Base-by-base conservation (phyloP, 1,140 invertebrate species). In the Sweltsa coloradensis region DNA sequence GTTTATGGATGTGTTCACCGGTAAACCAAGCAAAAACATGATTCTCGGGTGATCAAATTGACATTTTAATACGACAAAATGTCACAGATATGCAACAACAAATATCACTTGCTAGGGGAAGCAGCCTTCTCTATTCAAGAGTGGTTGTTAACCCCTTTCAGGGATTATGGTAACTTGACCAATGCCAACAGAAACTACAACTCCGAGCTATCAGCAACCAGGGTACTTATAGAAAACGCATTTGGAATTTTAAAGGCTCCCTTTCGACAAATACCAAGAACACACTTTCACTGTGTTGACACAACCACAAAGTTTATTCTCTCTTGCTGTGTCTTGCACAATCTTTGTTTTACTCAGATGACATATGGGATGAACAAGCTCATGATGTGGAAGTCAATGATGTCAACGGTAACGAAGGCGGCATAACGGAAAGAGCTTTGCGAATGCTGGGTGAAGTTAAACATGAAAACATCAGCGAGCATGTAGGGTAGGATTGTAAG, bases 251-350 rank as follows among this genome's bases (percentile, higher is more conserved):
- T 67, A 31, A 66, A 67, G 49, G 36, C 37, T 21, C 26, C 60
- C 11, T 67, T 62, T 43, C 42, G 58, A 5, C 54, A 61, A 52
- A 46, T 66, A 19, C 55, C 53, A 29, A 43, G 51, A 42, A 16
- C 57, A 16, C 55, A 62, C 36, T 49, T 60, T 36, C 34, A 45
- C 14, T 23, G 18, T 16, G 54, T 64, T 6, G 37, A 57, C 24
- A 53, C 51, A 5, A 52, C 52, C n/a, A 45, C 51, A 23, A 53
- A 62, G 34, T 55, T 58, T 51, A 55, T 60, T 43, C 57, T 60
- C 27, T 41, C 53, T 16, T 57, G 57, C 45, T 64, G 58, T 51
- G 54, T 66, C 6, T 45, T 67, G 41, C 60, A 65, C 37, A 64
- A 64, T 49, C 36, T 64, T 3, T 62, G 59, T 47, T 56, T 63